Conservation (phyloP, 2,113 vertebrate species). For the Aviceda subcristata region DNA sequence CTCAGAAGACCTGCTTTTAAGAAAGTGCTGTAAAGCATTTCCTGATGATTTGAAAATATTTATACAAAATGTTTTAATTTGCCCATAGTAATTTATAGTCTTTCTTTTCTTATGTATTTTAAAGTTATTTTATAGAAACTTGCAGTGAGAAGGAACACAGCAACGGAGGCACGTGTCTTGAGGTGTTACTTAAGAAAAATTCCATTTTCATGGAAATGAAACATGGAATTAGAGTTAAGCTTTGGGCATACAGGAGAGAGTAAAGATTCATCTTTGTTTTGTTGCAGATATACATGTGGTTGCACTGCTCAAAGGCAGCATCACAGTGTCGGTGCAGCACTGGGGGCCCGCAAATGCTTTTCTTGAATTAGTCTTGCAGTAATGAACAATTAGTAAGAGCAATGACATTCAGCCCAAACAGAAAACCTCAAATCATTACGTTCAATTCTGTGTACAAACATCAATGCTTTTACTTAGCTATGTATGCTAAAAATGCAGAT, state of each 20-base stretch:
- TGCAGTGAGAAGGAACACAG: neutral
- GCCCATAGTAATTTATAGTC: too few relatives aligned
- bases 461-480: neutral
- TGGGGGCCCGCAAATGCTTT: neutral
- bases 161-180: neutral
- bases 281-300: neutral
- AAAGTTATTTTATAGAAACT: neutral
- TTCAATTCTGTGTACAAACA: neutral
- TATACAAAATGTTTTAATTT: neutral
- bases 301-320: neutral
- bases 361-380: neutral
- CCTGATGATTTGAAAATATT: neutral
- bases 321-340: neutral
- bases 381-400: neutral
- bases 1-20: neutral
- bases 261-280: neutral
- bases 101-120: neutral
- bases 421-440: neutral
- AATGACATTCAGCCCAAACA: neutral
- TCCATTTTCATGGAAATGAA: neutral
- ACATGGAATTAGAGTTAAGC: neutral
- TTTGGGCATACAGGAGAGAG: neutral
- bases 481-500: neutral
- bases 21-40: neutral
- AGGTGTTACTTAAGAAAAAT: neutral